Evolutionary conservation across 2,113 vertebrate genomes (phyloP).

Genomic region (Nothobranchius kuhntae): DNA sequence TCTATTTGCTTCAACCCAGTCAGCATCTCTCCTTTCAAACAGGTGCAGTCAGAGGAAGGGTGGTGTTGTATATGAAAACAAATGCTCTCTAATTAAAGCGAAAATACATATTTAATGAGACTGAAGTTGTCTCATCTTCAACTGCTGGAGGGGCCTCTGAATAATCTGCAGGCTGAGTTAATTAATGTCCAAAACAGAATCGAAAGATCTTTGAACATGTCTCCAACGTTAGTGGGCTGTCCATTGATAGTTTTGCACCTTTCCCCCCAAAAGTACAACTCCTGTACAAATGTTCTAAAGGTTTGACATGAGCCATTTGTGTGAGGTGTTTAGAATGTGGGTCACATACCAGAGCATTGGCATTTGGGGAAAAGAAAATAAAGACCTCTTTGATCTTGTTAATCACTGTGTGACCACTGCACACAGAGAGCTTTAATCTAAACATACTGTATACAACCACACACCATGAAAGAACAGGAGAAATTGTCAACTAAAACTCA

Average conservation of each 20-base stretch:
- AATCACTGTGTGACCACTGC: slow-evolving; percentile 41
- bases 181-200: slow-evolving; percentile 38
- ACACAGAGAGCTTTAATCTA: slow-evolving; percentile 40
- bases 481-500: slow-evolving; percentile 16
- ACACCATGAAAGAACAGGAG: slow-evolving; percentile 22
- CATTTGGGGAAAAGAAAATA: slow-evolving; percentile 51
- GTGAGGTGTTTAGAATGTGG: slow-evolving; percentile 65
- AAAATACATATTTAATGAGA: slow-evolving; percentile 71
- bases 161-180: slow-evolving; percentile 50
- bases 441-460: slow-evolving; percentile 25
- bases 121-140: slow-evolving; percentile 56
- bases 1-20: slow-evolving; percentile 71
- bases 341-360: slow-evolving; percentile 63
- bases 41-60: slow-evolving; percentile 49
- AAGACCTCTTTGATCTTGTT: slow-evolving; percentile 59
- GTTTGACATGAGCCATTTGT: slow-evolving; percentile 56
- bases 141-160: slow-evolving; percentile 44
- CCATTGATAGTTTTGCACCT: neutral
- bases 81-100: slow-evolving; percentile 66
- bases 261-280: slow-evolving; percentile 9
- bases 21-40: slow-evolving; percentile 56
- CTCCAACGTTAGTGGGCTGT: slow-evolving; percentile 14
- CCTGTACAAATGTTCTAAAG: slow-evolving; percentile 22
- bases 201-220: slow-evolving; percentile 28
- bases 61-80: slow-evolving; percentile 48